Evolutionary conservation across 2,113 vertebrate genomes (phyloP), one percentile per base, ranked within the genome.

Genomic region (Macroglossus sobrinus): DNA sequence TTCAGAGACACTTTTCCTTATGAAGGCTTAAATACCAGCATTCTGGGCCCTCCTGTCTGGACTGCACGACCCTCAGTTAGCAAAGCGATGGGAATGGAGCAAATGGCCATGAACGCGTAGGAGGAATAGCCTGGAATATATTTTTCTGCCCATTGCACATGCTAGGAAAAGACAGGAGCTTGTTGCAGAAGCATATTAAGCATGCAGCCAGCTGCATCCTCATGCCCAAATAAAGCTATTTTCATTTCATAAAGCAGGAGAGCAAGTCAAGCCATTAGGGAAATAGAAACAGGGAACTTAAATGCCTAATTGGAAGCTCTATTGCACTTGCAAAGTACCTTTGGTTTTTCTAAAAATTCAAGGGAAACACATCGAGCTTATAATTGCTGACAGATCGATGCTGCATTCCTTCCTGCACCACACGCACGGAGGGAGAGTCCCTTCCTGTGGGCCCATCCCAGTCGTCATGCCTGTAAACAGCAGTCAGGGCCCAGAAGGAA

Each of bases 251-350:
- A 97, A 97, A 97, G 94, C 93, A 96, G 93, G 95, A 96, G 85
- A 91, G 93, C 82, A 96, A 97, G 97, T 93, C 91, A 93, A 87
- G 93, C 96, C 97, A 97, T 97, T 96, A 98, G 87, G 96, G 96
- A 97, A 95, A 97, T 87, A 97, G 97, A 97, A 97, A 98, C 84
- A 69, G 96, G 92, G 84, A 96, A 91, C 93, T 96, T 97, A 97
- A 97, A 97, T 87, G 86, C 87, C 96, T 98, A 97, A 98, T 97
- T 98, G 97, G 95, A 98, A 97, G 96, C 92, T 97, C 96, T 96
- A 97, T 92, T 93, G 96, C 96, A 97, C 95, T 97, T 89, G 79
- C 95, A 95, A 94, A 97, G 92, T 95, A 97, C 92, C 89, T 97
- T 93, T 92, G 96, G 93, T 97, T 97, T 98, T 94, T 97, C 96